Percentiles rank a stretch among this genome's conserved stretches.
Evolutionary conservation across 2,113 vertebrate genomes (phyloP).

Genomic region (Leptobrachium leishanense): DNA sequence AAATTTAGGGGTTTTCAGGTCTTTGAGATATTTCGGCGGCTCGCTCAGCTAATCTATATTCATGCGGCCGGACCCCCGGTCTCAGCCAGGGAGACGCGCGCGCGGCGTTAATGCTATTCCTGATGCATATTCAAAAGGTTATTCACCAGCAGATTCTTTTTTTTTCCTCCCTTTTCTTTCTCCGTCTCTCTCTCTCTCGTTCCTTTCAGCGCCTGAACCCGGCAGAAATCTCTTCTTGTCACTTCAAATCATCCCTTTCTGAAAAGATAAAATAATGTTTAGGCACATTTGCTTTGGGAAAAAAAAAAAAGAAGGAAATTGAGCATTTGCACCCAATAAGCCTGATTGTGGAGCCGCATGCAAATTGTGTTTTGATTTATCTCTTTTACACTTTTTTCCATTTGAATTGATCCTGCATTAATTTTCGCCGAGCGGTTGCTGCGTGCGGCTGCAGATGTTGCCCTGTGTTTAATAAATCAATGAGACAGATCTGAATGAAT

Average conservation of each 20-base stretch:
- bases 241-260: constrained; percentile 74
- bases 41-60: not conserved
- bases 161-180: constrained; percentile 2
- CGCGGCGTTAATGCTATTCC: constrained; percentile 73
- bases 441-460: constrained; percentile 84
- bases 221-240: constrained; percentile 67
- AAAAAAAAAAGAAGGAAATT: constrained; percentile 62
- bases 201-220: constrained; percentile 68
- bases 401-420: constrained; percentile 87
- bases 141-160: constrained; percentile 54
- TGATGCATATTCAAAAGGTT: constrained; percentile 70
- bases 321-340: constrained; percentile 78
- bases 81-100: constrained; percentile 17
- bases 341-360: constrained; percentile 79
- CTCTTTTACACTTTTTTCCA: constrained; percentile 80
- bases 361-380: constrained; percentile 86
- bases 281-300: constrained; percentile 70
- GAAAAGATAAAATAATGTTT: constrained; percentile 71
- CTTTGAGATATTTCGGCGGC: too few relatives aligned
- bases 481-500: constrained; percentile 86
- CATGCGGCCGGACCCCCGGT: not conserved
- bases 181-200: constrained; percentile 34
- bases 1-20: too few relatives aligned
- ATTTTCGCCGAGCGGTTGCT: constrained; percentile 72
- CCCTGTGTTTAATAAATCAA: constrained; percentile 87